These are phyloP conservation scores for Eulithis prunata DNA, from an alignment of 2,888 invertebrate species.

Conservation along the genomic window DNA sequence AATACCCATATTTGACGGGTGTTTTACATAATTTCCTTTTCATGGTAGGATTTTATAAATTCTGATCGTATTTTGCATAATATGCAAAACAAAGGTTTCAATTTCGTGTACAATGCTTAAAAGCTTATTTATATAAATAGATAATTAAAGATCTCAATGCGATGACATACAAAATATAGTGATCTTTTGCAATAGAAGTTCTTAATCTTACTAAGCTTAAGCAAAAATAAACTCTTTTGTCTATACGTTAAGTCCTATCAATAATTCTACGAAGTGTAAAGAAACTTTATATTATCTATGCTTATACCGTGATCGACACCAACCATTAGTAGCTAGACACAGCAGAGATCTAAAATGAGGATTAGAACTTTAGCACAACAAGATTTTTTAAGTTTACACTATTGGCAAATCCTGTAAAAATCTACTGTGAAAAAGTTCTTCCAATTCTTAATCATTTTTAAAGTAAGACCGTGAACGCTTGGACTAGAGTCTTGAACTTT, in stretches of 20 bases:
- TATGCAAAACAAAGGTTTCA: slow-evolving; percentile 36
- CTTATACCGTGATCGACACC: slow-evolving; percentile 77
- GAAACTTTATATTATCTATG: slow-evolving; percentile 60
- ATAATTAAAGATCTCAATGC: slow-evolving; percentile 64
- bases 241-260: slow-evolving; percentile 61
- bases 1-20: not conserved
- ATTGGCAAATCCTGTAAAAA: not conserved
- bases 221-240: slow-evolving; percentile 81
- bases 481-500: slow-evolving; percentile 30
- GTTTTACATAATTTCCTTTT: slow-evolving; percentile 12
- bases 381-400: not conserved
- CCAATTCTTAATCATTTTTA: slow-evolving; percentile 4
- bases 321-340: slow-evolving; percentile 49
- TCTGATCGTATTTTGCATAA: slow-evolving; percentile 38
- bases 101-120: slow-evolving; percentile 49
- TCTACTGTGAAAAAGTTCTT: slow-evolving; percentile 10
- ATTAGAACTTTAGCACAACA: slow-evolving; percentile 10
- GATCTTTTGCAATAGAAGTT: slow-evolving; percentile 75
- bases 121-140: slow-evolving; percentile 66
- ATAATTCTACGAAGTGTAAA: slow-evolving; percentile 54
- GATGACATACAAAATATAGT: slow-evolving; percentile 80
- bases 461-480: slow-evolving; percentile 25
- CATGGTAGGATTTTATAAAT: slow-evolving; percentile 33
- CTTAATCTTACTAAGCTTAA: slow-evolving; percentile 76
- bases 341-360: slow-evolving; percentile 39